A percentile compares a stretch with the other conserved stretches of the same genome.
These are phyloP conservation scores for Dendrolimus punctatus DNA, from an alignment of 1,140 invertebrate species.

Conservation along the genomic window DNA sequence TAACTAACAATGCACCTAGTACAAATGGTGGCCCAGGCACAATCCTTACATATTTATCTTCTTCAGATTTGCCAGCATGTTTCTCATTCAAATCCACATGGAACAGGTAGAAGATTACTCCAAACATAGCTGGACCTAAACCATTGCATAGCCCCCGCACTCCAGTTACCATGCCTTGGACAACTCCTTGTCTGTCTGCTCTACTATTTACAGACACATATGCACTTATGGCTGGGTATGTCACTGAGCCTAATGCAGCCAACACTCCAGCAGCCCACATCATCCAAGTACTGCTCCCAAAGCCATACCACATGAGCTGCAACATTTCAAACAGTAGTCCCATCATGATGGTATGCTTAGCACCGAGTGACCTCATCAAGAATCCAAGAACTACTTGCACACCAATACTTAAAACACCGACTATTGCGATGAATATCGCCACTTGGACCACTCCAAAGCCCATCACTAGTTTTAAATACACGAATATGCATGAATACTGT, in stretches of 20 bases:
- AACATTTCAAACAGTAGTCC: conserved; percentile 97
- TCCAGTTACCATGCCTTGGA: conserved; percentile 98
- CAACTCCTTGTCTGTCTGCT: conserved; percentile 96
- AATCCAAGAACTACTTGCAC: conserved; percentile 93
- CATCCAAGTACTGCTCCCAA: conserved; percentile 85
- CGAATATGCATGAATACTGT: conserved; percentile 99
- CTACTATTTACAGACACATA: conserved; percentile 98
- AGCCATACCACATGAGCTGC: conserved; percentile 97
- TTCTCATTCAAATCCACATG: conserved; percentile 96
- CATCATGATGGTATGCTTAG: conserved; percentile 97
- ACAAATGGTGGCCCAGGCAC: conserved; percentile 99
- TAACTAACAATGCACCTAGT: conserved; percentile 96
- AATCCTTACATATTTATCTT: conserved; percentile 74
- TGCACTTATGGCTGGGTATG: conserved; percentile 99
- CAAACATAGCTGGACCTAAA: conserved; percentile 95
- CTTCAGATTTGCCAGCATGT: conserved; percentile 48
- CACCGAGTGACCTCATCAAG: conserved; percentile 89
- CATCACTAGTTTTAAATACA: conserved; percentile 98
- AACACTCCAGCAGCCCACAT: conserved; percentile 99
- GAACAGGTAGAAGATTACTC: conserved; percentile 98
- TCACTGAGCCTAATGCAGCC: conserved; percentile 94
- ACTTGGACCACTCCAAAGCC: conserved; percentile 96
- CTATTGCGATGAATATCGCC: conserved; percentile 97
- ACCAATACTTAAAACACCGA: conserved; percentile 96
- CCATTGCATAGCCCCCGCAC: conserved; percentile 95